Evolutionary conservation across 2,888 invertebrate species (phyloP), one percentile per base, ranked within the genome.

Genomic region (Tortricodes alternella): DNA sequence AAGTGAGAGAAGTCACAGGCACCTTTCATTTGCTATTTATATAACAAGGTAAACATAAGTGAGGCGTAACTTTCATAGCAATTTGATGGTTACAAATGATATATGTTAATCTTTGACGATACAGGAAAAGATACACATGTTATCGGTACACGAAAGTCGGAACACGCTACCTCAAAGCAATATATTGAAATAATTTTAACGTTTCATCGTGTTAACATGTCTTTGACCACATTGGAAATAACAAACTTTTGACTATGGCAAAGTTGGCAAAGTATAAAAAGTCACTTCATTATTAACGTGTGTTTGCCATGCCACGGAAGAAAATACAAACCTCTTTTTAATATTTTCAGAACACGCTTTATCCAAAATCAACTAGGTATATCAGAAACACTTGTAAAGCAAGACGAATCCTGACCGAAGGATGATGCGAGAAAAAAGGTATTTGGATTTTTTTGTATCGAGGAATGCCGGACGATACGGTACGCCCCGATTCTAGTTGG

Each of bases 401-500:
- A 80, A 80, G 80, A 83, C 85, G 85, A 87, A 86, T 86, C 80
- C 83, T 80, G 73, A 53, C 62, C 64, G 69, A 58, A 63, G 52
- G 59, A 60, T 68, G 67, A 56, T 64, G 64, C 70, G 65, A 63
- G 65, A 68, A 71, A 66, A 58, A 57, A 29, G 5, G 32, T 44
- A 41, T 49, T 59, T 50, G 24, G n/a, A n/a, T n/a, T 50, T 71
- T 74, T 74, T 72, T 72, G 59, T 64, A 49, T 16, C 7, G 50
- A 64, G 73, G 72, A 75, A 74, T 73, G 73, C 63, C 61, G 50
- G 63, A 67, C 61, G 50, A 66, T 67, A 62, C 58, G 70, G 67
- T 63, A 60, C 64, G 65, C 60, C 64, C 63, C 58, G 62, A 64
- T 67, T 68, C 58, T 61, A 58, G 62, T 56, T 50, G 55, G 51